Evolutionary conservation across 2,888 invertebrate species (phyloP), one percentile per base, ranked within the genome.

Genomic region (Phasia obesa): DNA sequence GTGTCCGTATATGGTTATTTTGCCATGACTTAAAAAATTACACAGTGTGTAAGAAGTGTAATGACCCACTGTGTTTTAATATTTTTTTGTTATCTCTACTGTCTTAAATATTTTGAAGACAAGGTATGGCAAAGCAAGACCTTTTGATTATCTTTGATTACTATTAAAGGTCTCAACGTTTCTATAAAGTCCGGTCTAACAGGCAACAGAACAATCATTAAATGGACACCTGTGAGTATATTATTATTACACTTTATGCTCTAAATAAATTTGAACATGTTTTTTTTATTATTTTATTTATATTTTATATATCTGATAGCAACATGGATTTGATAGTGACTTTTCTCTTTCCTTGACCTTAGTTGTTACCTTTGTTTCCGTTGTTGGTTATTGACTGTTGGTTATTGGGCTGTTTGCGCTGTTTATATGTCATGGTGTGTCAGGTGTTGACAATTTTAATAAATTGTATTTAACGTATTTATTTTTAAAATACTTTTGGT

Each of bases 171-270:
- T 79, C 71, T 75, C 79, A 74, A 78, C 73, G 62, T 65, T 75
- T 75, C 49, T 53, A 55, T 53, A 53, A 67, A 73, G 53, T 60
- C 65, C 71, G 67, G 60, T 47, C 70, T 51, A 69, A 59, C 49
- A 53, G 71, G 51, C 70, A 79, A 7, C 78, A 70, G 49, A 19
- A 55, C 73, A 69, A 57, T 62, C 67, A 62, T 73, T 76, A 79
- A 59, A 75, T 89, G 89, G 88, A 90, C 89, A 89, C 90, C 89
- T 89, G 89, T 88, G 88, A 88, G 89, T 89, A 87, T 89, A 87
- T 89, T 90, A 89, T 89, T 89, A 89, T 88, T 89, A 88, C 89
- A 89, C 88, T 75, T 82, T 80, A 74, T 84, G 67, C 73, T 64
- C 62, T 25, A 25, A 62, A 77, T 62, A 70, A 67, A 67, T 67